These are phyloP conservation scores for Gila orcuttii DNA, from an alignment of 2,113 vertebrate species.

Conservation along the genomic window DNA sequence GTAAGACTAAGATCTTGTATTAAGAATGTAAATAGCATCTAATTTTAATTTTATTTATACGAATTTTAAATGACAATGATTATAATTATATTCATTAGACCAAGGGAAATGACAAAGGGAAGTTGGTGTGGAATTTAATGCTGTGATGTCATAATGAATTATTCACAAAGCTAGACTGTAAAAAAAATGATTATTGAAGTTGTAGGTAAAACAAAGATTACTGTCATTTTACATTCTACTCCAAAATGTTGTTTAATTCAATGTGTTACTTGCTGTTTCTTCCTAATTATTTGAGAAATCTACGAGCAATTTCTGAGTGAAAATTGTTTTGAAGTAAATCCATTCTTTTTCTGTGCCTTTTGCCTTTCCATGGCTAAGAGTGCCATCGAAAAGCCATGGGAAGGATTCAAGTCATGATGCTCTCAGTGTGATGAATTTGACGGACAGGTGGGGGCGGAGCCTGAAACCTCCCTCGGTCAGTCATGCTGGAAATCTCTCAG, in stretches of 20 bases:
- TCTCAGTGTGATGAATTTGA: slow-evolving; percentile 29
- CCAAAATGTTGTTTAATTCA: too few species aligned
- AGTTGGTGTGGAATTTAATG: background rate
- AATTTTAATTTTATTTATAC: background rate
- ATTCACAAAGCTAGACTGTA: background rate
- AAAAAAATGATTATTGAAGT: too few species aligned
- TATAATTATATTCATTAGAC: too few species aligned
- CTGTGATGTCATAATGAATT: background rate
- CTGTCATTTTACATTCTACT: too few species aligned
- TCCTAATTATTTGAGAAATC: too few species aligned
- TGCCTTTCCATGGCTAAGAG: background rate
- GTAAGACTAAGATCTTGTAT: too few species aligned
- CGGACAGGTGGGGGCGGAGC: slow-evolving; percentile 35
- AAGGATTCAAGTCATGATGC: background rate
- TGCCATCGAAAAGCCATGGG: background rate
- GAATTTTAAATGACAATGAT: background rate
- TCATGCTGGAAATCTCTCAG: slow-evolving; percentile 2
- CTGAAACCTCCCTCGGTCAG: background rate
- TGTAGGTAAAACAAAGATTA: too few species aligned
- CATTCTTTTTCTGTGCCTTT: background rate
- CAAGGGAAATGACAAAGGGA: background rate
- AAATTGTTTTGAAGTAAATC: too few species aligned
- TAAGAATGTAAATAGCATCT: background rate
- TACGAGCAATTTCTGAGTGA: too few species aligned
- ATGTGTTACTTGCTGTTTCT: too few species aligned